Base-by-base conservation (phyloP, 1,140 invertebrate species). In the Panagrolaimus sp. region DNA sequence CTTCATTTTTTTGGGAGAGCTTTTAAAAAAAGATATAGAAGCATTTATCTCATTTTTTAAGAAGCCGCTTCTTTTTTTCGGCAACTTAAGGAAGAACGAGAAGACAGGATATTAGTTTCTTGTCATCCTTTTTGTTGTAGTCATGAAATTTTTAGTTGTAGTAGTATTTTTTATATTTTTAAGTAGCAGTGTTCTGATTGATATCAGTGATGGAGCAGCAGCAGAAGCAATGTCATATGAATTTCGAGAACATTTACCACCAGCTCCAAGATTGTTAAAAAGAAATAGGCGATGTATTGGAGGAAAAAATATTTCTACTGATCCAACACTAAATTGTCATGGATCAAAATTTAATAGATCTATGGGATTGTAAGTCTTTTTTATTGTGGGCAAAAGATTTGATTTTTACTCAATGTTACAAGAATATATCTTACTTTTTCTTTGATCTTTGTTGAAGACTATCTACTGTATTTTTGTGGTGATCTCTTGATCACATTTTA, bases 351-450 rank as follows among this genome's bases (percentile, higher is more conserved):
- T 67, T 46, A 48, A 67, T 25, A 23, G 48, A 42, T 57, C 66
- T 13, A 57, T 48, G 48, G 66, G 66, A 67, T 67, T 67, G 66
- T 67, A 57, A 62, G 66, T 13, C 1, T 27, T 57, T 25, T 65
- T 38, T 16, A 64, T 67, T 31, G 23, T 63, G 25, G 25, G 20
- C 47, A 66, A n/a, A n/a, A n/a, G n/a, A n/a, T n/a, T n/a, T n/a
- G n/a, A n/a, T n/a, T n/a, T n/a, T n/a, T n/a, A n/a, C n/a, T n/a
- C n/a, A n/a, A n/a, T n/a, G n/a, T n/a, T n/a, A n/a, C n/a, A n/a
- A n/a, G n/a, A n/a, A n/a, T n/a, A n/a, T n/a, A n/a, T n/a, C n/a
- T n/a, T n/a, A n/a, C n/a, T n/a, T n/a, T n/a, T n/a, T n/a, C n/a
- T n/a, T n/a, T n/a, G n/a, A n/a, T n/a, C n/a, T n/a, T n/a, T n/a